These are phyloP conservation scores for Troides helena DNA, from an alignment of 2,888 invertebrate species.

Conservation along the genomic window DNA sequence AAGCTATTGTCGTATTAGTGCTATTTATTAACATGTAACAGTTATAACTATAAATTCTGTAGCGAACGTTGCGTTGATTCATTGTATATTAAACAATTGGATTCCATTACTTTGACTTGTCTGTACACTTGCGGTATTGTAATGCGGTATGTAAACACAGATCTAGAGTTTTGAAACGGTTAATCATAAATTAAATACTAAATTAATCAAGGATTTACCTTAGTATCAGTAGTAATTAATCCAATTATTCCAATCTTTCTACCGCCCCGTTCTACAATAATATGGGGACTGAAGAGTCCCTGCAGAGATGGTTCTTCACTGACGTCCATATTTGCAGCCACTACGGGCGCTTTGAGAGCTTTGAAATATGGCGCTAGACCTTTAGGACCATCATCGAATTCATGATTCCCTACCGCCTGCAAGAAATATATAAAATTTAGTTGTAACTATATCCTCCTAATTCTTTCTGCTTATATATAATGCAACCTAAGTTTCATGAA, in stretches of 20 bases:
- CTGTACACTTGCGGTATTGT: conserved; percentile 3
- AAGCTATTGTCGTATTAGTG: not conserved
- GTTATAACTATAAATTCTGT: not conserved
- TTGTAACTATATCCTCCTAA: too few relatives aligned
- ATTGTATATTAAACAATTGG: not conserved
- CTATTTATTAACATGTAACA: not conserved
- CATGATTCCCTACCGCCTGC: conserved; percentile 91
- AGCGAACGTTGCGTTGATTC: not conserved
- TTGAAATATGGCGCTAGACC: conserved; percentile 86
- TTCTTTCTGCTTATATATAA: too few relatives aligned
- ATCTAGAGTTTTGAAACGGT: not conserved
- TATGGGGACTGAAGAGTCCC: conserved; percentile 82
- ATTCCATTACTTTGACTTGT: conserved; percentile 3
- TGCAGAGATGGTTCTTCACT: conserved; percentile 82
- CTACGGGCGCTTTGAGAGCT: conserved; percentile 82
- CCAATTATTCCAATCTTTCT: conserved; percentile 89
- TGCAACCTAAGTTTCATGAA: too few relatives aligned
- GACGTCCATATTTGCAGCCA: conserved; percentile 88
- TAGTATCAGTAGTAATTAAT: conserved; percentile 84
- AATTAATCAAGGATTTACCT: conserved; percentile 57
- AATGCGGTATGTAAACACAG: conserved; percentile 7
- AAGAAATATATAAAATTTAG: conserved; percentile 9
- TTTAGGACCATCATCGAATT: conserved; percentile 87
- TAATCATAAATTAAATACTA: not conserved
- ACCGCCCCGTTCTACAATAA: conserved; percentile 81